Evolutionary conservation across 2,888 invertebrate genomes (phyloP), one percentile per base, ranked within the genome.

Genomic region (Formica aserva): DNA sequence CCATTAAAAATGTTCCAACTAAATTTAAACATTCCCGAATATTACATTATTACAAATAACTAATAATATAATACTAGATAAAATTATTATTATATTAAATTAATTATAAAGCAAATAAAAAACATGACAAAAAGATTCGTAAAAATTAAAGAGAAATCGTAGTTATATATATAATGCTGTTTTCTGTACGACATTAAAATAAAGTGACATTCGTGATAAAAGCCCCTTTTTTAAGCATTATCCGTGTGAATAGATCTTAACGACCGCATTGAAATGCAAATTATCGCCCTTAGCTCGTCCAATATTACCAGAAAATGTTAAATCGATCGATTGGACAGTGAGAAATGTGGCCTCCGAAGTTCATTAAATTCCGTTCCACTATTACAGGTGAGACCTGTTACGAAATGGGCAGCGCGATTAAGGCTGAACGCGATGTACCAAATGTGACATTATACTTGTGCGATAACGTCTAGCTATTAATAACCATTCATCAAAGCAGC

Each of bases 201-300:
- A n/a, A 63, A 65, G 9, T 38, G 38, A 62, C 18, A n/a, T 26
- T 75, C 1, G 26, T 8, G 38, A 67, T 67, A 41, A 29, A 41
- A 41, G 18, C 8, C n/a, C 4, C 13, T 18, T 78, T 78, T 48
- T 71, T 22, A n/a, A 18, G 2, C 32, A 41, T 41, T 57, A 57
- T 22, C 41, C 1, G 41, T n/a, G 29, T 32, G 71, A 71, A 71
- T 71, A 32, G 22, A 41, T 32, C 22, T 78, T 57, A 69, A 71
- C 32, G 32, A 41, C 41, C 8, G n/a, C 57, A 71, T 57, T 41
- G 71, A 78, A 57, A 71, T 78, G 78, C n/a, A 78, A 78, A 78
- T 71, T 57, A 69, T 41, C 55, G 3, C 4, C 18, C 6, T 45
- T 65, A 65, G 38, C 55, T 41, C 18, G 32, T 22, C 3, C 55